phyloP scores from a whole-genome alignment of 1,140 invertebrate species.

The Drosophila pallidifrons region DNA sequence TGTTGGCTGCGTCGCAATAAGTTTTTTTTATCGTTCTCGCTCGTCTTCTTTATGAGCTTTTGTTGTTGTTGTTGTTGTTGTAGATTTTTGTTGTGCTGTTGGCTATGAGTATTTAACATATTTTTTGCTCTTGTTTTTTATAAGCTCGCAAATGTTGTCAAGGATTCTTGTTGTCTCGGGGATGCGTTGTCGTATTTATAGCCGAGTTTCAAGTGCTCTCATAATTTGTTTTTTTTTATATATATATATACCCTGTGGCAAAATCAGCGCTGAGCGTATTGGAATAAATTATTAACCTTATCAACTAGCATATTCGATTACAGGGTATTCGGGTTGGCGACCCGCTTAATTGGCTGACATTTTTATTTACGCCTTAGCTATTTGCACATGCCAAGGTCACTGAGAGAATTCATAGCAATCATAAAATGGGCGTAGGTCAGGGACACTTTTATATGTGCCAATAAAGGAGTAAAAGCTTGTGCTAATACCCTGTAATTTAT shows the following conservation, averaged over 20 bases:
- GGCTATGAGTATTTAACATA: conserved; percentile 63
- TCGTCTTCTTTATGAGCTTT: conserved; percentile 42
- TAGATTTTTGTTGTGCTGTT: conserved; percentile 12
- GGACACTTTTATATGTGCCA: conserved; percentile 30
- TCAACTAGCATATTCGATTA: neutral
- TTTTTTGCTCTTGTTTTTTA: conserved; percentile 40
- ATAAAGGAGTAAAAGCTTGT: conserved; percentile 12
- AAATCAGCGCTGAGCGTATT: neutral
- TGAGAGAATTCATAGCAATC: conserved; percentile 4
- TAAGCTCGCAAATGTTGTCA: conserved; percentile 59
- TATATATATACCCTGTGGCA: neutral
- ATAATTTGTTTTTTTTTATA: neutral
- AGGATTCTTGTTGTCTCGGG: conserved; percentile 44
- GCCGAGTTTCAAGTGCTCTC: neutral
- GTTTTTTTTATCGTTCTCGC: conserved; percentile 37
- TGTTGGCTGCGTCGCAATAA: conserved; percentile 57
- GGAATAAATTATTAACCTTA: neutral
- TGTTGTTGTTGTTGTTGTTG: conserved; percentile 13
- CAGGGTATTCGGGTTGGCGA: conserved; percentile 15
- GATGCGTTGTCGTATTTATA: conserved; percentile 11
- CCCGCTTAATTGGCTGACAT: neutral
- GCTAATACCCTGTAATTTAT: neutral
- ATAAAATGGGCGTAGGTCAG: conserved; percentile 36
- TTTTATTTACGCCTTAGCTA: conserved; percentile 5
- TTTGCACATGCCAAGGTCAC: conserved; percentile 28